Conservation (phyloP, 2,888 invertebrate species). For the Danaus chrysippus region DNA sequence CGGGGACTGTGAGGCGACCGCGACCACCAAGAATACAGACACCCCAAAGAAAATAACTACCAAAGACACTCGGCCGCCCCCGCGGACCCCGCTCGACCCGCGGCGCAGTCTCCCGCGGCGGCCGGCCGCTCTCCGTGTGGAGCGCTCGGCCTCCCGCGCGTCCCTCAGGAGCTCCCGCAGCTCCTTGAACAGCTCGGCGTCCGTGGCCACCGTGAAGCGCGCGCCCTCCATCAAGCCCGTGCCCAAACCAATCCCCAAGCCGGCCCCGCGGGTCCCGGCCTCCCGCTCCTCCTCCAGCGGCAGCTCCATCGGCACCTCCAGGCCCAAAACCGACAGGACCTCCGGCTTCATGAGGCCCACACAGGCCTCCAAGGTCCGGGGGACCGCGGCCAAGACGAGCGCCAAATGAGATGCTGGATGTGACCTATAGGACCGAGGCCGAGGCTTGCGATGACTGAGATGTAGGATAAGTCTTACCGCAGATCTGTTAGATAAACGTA, state of each 20-base stretch:
- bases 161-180: constrained; percentile 90
- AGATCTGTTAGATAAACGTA: constrained; percentile 55
- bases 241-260: constrained; percentile 60
- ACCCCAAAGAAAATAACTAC: constrained; percentile 71
- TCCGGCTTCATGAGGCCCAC: constrained; percentile 93
- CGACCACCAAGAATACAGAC: constrained; percentile 66
- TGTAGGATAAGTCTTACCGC: constrained; percentile 42
- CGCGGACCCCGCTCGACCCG: constrained; percentile 52
- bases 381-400: constrained; percentile 52
- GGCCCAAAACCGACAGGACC: constrained; percentile 62
- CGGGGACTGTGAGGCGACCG: constrained; percentile 79
- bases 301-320: constrained; percentile 73
- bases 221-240: constrained; percentile 68
- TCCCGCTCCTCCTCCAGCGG: constrained; percentile 71
- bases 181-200: constrained; percentile 89
- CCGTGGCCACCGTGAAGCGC: constrained; percentile 87
- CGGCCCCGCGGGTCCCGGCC: constrained; percentile 74
- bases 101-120: constrained; percentile 47
- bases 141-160: constrained; percentile 87
- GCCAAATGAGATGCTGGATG: constrained; percentile 46
- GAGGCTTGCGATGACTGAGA: constrained; percentile 76
- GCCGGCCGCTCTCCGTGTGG: constrained; percentile 79
- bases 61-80: constrained; percentile 70
- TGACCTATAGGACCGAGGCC: constrained; percentile 75
- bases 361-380: constrained; percentile 88